phyloP scores from a whole-genome alignment of 2,113 vertebrate genomes.

The Perccottus glenii region DNA sequence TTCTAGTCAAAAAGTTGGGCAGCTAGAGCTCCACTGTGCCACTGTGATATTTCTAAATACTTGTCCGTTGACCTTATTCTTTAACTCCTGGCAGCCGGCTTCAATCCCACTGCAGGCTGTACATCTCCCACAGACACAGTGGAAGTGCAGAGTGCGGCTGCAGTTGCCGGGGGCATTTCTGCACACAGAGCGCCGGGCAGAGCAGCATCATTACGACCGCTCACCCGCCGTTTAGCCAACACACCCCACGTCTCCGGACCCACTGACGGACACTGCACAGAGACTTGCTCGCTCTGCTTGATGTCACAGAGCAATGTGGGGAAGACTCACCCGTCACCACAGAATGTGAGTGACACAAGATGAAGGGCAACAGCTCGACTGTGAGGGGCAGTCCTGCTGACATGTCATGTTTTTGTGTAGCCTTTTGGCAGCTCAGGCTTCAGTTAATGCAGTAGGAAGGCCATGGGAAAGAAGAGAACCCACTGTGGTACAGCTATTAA shows the following conservation, averaged over 20 bases:
- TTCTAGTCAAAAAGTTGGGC: background rate
- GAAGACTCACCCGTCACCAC: background rate
- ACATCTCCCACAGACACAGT: constrained; percentile 38
- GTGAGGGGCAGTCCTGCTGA: constrained; percentile 16
- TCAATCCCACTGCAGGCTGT: constrained; percentile 23
- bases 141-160: constrained; percentile 55
- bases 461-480: background rate
- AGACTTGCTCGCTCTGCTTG: constrained; percentile 7
- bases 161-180: constrained; percentile 36
- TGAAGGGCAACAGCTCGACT: constrained; percentile 40
- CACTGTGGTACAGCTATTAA: no score
- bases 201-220: constrained; percentile 59
- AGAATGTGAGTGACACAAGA: constrained; percentile 28
- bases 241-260: constrained; percentile 31
- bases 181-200: constrained; percentile 38
- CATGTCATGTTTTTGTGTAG: constrained; percentile 18
- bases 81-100: constrained; percentile 25
- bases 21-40: background rate
- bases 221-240: constrained; percentile 58
- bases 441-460: background rate
- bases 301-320: constrained; percentile 8
- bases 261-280: constrained; percentile 34
- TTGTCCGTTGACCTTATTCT: constrained; percentile 29
- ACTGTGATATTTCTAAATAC: constrained; percentile 14
- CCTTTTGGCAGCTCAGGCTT: background rate